Evolutionary conservation across 2,888 invertebrate genomes (phyloP).

Genomic region (Monopis laevigella): DNA sequence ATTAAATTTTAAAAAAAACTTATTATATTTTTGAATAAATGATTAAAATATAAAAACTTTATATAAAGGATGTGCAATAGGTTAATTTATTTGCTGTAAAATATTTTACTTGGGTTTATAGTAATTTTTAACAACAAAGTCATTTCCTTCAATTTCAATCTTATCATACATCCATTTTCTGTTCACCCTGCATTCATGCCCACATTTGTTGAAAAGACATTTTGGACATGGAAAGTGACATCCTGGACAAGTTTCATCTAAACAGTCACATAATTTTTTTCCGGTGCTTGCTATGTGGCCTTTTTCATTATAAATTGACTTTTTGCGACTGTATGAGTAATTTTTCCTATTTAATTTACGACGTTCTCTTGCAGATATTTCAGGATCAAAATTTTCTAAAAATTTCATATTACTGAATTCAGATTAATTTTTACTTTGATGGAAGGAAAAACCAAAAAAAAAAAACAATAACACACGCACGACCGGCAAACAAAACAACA

Average conservation of each 20-base stretch:
- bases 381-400: conserved; percentile 77
- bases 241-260: conserved; percentile 79
- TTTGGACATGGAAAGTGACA: conserved; percentile 85
- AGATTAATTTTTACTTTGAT: too few species aligned
- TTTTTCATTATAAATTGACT: conserved; percentile 74
- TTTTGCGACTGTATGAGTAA: conserved; percentile 61
- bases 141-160: conserved; percentile 83
- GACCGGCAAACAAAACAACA: too few species aligned
- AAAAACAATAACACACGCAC: too few species aligned
- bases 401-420: too few species aligned
- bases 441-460: too few species aligned
- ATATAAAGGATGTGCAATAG: too few species aligned
- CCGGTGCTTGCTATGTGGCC: conserved; percentile 72
- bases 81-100: too few species aligned
- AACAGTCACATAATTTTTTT: conserved; percentile 85
- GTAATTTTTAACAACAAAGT: conserved; percentile 69
- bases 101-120: conserved; percentile 39
- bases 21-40: too few species aligned
- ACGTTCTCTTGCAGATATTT: conserved; percentile 79
- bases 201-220: conserved; percentile 81
- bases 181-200: conserved; percentile 80
- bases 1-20: too few species aligned
- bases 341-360: conserved; percentile 77
- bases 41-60: too few species aligned
- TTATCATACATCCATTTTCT: conserved; percentile 82